A percentile compares a stretch with the other conserved stretches of the same genome.
These are phyloP conservation scores for Athene cunicularia DNA, from an alignment of 2,113 vertebrate genomes.

Conservation along the genomic window DNA sequence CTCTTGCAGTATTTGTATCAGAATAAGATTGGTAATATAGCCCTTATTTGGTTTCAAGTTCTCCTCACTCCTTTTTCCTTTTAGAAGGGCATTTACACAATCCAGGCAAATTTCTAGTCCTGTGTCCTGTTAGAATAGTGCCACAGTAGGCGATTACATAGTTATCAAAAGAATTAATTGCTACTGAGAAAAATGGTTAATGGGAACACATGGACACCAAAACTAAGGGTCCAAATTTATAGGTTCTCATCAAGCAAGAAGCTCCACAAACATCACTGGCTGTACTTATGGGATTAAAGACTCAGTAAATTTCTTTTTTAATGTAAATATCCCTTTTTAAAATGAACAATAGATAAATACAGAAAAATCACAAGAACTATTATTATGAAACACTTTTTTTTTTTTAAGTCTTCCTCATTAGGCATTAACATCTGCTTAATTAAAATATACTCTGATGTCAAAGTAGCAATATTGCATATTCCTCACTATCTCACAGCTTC, in stretches of 20 bases:
- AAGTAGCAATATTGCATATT: neutral
- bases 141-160: neutral
- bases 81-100: neutral
- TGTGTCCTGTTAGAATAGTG: neutral
- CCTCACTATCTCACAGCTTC: neutral
- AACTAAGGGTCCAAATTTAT: neutral
- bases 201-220: neutral
- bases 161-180: neutral
- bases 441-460: neutral
- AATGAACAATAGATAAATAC: neutral
- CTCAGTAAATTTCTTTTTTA: neutral
- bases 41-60: neutral
- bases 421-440: neutral
- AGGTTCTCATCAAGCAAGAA: neutral
- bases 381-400: slow-evolving; percentile 27
- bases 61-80: neutral
- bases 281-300: neutral
- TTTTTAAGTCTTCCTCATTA: neutral
- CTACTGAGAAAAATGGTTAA: neutral
- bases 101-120: neutral
- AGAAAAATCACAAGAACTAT: neutral
- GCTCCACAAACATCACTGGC: neutral
- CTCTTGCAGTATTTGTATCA: neutral
- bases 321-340: neutral
- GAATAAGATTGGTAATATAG: neutral